A percentile compares a stretch with the other conserved stretches of the same genome.
Conservation (phyloP, 2,888 invertebrate genomes). For the Campoplex capitator region DNA sequence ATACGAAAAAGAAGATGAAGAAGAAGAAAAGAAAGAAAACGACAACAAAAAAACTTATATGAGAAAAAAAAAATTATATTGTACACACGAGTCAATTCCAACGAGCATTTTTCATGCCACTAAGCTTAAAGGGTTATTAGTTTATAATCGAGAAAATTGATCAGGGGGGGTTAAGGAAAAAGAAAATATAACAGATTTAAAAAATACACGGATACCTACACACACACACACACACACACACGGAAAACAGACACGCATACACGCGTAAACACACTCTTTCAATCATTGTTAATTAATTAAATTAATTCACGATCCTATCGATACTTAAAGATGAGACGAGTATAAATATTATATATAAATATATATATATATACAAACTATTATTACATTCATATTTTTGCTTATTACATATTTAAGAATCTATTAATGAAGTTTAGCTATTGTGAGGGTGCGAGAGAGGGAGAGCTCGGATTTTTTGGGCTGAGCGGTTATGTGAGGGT, state of each 20-base stretch:
- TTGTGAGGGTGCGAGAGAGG: constrained; percentile 68
- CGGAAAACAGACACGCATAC: neutral
- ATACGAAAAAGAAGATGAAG: constrained; percentile 15
- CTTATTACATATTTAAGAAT: constrained; percentile 83
- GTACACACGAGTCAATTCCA: constrained; percentile 84
- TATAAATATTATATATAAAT: constrained; percentile 68
- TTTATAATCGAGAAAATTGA: constrained; percentile 69
- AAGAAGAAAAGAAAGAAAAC: constrained; percentile 45
- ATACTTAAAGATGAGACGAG: constrained; percentile 79
- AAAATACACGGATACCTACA: constrained; percentile 54
- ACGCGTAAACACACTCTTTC: constrained; percentile 78
- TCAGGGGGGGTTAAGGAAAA: constrained; percentile 46
- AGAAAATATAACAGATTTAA: constrained; percentile 60
- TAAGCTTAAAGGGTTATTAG: constrained; percentile 83
- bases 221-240: neutral
- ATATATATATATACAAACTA: constrained; percentile 78
- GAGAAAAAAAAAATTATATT: constrained; percentile 72
- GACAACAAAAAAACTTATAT: constrained; percentile 44
- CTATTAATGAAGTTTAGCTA: constrained; percentile 80
- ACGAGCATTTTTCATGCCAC: constrained; percentile 84
- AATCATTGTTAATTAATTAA: constrained; percentile 82
- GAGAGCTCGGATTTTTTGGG: constrained; percentile 69
- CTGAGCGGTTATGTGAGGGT: constrained; percentile 65
- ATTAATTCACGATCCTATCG: constrained; percentile 82
- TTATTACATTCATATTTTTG: constrained; percentile 84